A percentile compares a stretch with the other conserved stretches of the same genome.
phyloP scores from a whole-genome alignment of 2,113 vertebrate genomes.

The Rattus norvegicus region DNA sequence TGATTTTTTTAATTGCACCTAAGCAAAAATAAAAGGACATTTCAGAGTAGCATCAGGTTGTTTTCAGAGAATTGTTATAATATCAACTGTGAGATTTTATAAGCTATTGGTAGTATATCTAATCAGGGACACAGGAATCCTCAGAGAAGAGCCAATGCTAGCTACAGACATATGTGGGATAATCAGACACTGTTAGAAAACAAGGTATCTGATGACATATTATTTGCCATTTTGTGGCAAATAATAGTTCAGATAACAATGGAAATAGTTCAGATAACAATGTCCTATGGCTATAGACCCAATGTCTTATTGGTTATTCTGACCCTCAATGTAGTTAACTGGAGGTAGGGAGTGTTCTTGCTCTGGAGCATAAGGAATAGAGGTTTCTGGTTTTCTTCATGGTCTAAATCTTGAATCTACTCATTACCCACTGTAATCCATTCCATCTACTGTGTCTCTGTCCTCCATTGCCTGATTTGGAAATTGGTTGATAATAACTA shows the following conservation, averaged over 20 bases:
- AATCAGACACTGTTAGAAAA: background rate
- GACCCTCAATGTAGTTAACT: background rate
- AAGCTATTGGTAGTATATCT: background rate
- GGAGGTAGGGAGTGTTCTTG: background rate
- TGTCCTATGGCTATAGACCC: background rate
- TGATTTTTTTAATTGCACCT: conserved; percentile 33
- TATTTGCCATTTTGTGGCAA: background rate
- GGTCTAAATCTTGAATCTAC: background rate
- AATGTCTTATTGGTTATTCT: background rate
- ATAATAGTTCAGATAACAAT: background rate
- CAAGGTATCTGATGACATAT: background rate
- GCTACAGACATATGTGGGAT: background rate
- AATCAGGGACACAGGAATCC: background rate
- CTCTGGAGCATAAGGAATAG: background rate
- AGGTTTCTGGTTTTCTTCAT: background rate
- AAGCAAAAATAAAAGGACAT: background rate
- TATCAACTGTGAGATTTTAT: background rate
- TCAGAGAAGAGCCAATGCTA: background rate
- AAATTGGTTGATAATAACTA: background rate
- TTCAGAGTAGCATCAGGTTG: background rate
- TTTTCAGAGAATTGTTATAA: background rate
- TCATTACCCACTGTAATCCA: background rate
- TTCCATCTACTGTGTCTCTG: background rate
- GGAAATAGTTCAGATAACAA: conserved; percentile 29
- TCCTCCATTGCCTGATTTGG: background rate